A percentile compares a stretch with the other conserved stretches of the same genome.
These are phyloP conservation scores for Leptestheria dahalacensis DNA, from an alignment of 1,140 invertebrate species.

Conservation along the genomic window DNA sequence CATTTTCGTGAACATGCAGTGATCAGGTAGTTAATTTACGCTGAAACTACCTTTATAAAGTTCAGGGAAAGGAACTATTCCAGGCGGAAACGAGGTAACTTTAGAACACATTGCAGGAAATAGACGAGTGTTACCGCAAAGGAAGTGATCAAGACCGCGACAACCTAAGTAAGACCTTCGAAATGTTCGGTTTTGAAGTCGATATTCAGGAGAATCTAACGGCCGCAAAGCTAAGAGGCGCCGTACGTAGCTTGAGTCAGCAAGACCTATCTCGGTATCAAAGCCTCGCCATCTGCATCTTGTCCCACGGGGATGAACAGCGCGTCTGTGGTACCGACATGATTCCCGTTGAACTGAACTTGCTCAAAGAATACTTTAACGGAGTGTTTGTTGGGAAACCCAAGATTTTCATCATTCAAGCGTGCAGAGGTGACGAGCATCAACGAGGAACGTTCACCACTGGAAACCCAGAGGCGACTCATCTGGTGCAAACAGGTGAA, in stretches of 20 bases:
- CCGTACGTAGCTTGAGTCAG: background rate
- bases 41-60: too few relatives aligned
- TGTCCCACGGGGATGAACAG: background rate
- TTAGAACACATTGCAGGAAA: too few relatives aligned
- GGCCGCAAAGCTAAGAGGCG: conserved; percentile 20
- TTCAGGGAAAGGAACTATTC: too few relatives aligned
- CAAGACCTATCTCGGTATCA: background rate
- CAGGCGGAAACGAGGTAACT: too few relatives aligned
- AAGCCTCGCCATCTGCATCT: background rate
- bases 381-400: conserved; percentile 25
- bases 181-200: conserved; percentile 37
- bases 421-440: conserved; percentile 26
- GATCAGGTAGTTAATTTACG: too few relatives aligned
- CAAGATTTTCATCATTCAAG: conserved; percentile 30
- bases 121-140: too few relatives aligned
- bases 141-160: conserved; percentile 34
- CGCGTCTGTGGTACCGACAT: background rate
- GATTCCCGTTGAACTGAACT: background rate
- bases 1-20: too few relatives aligned
- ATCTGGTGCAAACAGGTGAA: too few relatives aligned
- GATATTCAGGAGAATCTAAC: conserved; percentile 28
- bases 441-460: too few relatives aligned
- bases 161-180: conserved; percentile 34
- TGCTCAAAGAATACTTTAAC: conserved; percentile 22
- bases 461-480: too few relatives aligned